A percentile compares a stretch with the other conserved stretches of the same genome.
Conservation (phyloP, 2,797 vertebrate species). For the Enteromius treurensis region DNA sequence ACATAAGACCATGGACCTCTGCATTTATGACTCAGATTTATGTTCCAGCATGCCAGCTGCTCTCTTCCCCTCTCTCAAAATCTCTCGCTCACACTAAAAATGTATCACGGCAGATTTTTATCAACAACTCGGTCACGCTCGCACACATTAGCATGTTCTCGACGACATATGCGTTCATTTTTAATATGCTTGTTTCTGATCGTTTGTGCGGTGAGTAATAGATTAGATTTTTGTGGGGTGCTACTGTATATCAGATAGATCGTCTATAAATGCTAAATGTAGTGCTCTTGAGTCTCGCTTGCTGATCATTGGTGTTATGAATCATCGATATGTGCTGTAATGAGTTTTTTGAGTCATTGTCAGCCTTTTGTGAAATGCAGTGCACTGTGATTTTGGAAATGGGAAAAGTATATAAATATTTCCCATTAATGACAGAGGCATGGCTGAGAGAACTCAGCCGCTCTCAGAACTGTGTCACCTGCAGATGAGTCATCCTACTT, state of each 20-base stretch:
- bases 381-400: constrained; percentile 13
- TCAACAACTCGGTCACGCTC: constrained; percentile 25
- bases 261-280: constrained; percentile 29
- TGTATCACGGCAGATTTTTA: constrained; percentile 37
- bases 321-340: constrained; percentile 25
- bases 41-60: constrained; percentile 46
- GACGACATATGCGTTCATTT: constrained; percentile 35
- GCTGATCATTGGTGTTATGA: constrained; percentile 17
- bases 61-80: constrained; percentile 29
- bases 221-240: constrained; percentile 32
- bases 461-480: constrained; percentile 46
- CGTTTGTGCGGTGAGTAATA: constrained; percentile 12
- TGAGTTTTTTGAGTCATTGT: constrained; percentile 21
- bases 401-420: constrained; percentile 37
- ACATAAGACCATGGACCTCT: constrained; percentile 50
- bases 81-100: constrained; percentile 23
- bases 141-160: constrained; percentile 37
- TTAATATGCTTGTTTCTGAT: constrained; percentile 29
- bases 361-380: constrained; percentile 25
- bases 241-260: constrained; percentile 33
- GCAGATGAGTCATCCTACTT: constrained; percentile 39
- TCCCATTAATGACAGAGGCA: constrained; percentile 33
- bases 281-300: constrained; percentile 9
- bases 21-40: constrained; percentile 68
- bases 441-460: constrained; percentile 10